These are phyloP conservation scores for Eristalis tenax DNA, from an alignment of 2,888 invertebrate species.

Conservation along the genomic window DNA sequence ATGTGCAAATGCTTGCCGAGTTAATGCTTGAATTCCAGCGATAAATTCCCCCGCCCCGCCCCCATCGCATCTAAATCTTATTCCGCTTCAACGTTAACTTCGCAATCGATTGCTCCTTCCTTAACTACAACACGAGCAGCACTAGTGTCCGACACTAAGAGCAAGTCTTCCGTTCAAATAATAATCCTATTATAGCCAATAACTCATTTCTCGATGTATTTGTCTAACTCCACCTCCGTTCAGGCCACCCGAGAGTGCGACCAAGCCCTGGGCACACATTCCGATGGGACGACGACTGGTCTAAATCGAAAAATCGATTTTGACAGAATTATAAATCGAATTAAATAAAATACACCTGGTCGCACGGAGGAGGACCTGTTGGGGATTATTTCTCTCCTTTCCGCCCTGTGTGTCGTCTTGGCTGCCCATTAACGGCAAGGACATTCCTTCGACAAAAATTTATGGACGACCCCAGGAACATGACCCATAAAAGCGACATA, in stretches of 20 bases:
- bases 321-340: constrained; percentile 67
- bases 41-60: not conserved
- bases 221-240: not conserved
- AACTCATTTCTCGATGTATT: constrained; percentile 22
- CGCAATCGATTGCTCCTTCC: not conserved
- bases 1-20: not conserved
- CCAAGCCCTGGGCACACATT: not conserved
- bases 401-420: not conserved
- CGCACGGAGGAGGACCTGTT: constrained; percentile 50
- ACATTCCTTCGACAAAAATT: constrained; percentile 38
- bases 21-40: not conserved
- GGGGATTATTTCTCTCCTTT: constrained; percentile 40
- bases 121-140: not conserved
- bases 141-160: not conserved
- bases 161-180: constrained; percentile 5
- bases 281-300: not conserved
- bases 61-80: not conserved
- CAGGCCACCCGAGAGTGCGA: not conserved
- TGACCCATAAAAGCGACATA: constrained; percentile 51
- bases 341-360: constrained; percentile 67
- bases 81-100: not conserved
- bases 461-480: constrained; percentile 60
- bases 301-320: constrained; percentile 61
- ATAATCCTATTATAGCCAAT: constrained; percentile 40
- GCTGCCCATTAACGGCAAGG: not conserved